A percentile compares a stretch with the other conserved stretches of the same genome.
Conservation (phyloP, 2,888 invertebrate genomes). For the Habroteleia sp. region DNA sequence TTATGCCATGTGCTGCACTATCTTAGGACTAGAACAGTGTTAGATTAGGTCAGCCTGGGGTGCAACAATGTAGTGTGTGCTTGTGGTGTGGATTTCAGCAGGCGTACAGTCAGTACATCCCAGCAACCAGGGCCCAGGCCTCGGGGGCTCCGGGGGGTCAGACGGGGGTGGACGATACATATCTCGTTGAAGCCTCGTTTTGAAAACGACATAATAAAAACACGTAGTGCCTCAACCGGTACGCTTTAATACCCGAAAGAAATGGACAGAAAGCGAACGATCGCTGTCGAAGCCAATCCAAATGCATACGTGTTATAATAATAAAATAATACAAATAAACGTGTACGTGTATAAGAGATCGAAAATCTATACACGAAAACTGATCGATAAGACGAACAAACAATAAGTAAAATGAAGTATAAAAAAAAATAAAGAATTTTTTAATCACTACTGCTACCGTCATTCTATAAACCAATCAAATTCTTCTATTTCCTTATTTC, state of each 20-base stretch:
- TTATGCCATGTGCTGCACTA: constrained; percentile 61
- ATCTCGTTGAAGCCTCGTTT: constrained; percentile 87
- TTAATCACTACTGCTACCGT: constrained; percentile 66
- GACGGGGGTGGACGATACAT: constrained; percentile 92
- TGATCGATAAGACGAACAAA: constrained; percentile 35
- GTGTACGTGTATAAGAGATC: constrained; percentile 36
- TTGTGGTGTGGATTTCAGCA: constrained; percentile 84
- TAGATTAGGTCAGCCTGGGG: constrained; percentile 76
- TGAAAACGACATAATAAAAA: constrained; percentile 53
- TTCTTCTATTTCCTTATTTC: constrained; percentile 81
- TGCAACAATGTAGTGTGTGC: constrained; percentile 81
- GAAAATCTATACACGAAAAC: constrained; percentile 23
- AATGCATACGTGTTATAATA: constrained; percentile 21
- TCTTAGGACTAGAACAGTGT: constrained; percentile 61
- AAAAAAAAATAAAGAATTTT: constrained; percentile 56
- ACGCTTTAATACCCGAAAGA: constrained; percentile 31
- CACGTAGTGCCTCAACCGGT: constrained; percentile 54
- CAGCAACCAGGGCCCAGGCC: constrained; percentile 90
- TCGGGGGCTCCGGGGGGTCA: constrained; percentile 83
- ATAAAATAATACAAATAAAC: constrained; percentile 16
- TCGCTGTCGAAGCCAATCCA: constrained; percentile 32
- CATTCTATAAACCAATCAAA: constrained; percentile 76
- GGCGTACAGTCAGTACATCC: constrained; percentile 94
- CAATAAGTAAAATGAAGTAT: constrained; percentile 12
- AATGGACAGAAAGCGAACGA: constrained; percentile 46